phyloP scores from a whole-genome alignment of 1,140 invertebrate species.

The Phymastichus coffea region DNA sequence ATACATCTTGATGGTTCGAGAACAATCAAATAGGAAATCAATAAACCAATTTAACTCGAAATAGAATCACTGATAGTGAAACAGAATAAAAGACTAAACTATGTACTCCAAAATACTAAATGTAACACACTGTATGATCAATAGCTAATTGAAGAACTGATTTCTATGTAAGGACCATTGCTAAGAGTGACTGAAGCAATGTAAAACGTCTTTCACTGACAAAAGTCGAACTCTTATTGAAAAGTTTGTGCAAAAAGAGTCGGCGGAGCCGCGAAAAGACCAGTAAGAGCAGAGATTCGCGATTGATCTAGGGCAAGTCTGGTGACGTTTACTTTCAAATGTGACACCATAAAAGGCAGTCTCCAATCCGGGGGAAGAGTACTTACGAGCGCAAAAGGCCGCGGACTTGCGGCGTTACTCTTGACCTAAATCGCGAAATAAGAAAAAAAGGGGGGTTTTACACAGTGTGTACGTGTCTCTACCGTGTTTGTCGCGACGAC shows the following conservation, averaged over 20 bases:
- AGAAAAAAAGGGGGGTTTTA: slow-evolving; percentile 44
- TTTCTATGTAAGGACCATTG: background rate
- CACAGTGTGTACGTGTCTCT: background rate
- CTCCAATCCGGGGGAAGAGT: slow-evolving; percentile 33
- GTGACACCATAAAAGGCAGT: slow-evolving; percentile 51
- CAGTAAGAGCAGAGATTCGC: slow-evolving; percentile 23
- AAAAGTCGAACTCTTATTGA: slow-evolving; percentile 1
- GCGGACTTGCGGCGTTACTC: slow-evolving; percentile 43
- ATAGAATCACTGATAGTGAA: too few relatives aligned
- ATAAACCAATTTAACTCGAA: too few relatives aligned
- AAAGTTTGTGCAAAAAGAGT: slow-evolving; percentile 9
- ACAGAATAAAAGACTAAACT: too few relatives aligned
- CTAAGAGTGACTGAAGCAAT: too few relatives aligned
- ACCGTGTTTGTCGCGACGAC: slow-evolving; percentile 28
- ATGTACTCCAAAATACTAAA: too few relatives aligned
- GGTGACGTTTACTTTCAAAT: slow-evolving; percentile 44
- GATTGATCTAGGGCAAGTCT: slow-evolving; percentile 20
- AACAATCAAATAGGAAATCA: background rate
- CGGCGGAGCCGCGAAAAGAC: too few relatives aligned
- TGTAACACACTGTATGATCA: too few relatives aligned
- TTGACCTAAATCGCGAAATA: slow-evolving; percentile 50
- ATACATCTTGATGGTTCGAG: slow-evolving; percentile 47
- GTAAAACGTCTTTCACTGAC: background rate
- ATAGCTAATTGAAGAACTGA: too few relatives aligned
- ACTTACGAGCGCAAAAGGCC: slow-evolving; percentile 47